These are phyloP conservation scores for Micrasema longulum DNA, from an alignment of 1,140 invertebrate species.

Conservation along the genomic window DNA sequence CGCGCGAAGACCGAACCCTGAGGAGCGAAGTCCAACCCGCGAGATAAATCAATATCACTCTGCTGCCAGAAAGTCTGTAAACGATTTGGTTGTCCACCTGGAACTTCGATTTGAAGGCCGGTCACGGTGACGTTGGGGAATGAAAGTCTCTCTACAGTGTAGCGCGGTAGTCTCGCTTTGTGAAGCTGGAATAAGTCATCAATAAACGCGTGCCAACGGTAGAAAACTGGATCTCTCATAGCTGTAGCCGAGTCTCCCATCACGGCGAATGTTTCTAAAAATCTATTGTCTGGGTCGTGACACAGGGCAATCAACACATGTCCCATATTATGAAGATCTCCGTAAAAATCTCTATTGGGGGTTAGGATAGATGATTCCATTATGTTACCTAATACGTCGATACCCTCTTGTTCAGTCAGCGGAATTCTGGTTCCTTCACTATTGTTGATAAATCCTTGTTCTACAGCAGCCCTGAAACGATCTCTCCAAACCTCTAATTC, in stretches of 20 bases:
- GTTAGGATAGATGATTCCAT: slow-evolving; percentile 81
- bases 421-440: slow-evolving; percentile 67
- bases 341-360: slow-evolving; percentile 77
- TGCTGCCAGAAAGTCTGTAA: slow-evolving; percentile 80
- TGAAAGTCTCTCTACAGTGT: slow-evolving; percentile 67
- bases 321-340: slow-evolving; percentile 80
- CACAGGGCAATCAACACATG: slow-evolving; percentile 73
- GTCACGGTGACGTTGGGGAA: slow-evolving; percentile 73
- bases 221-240: slow-evolving; percentile 89
- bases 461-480: slow-evolving; percentile 80
- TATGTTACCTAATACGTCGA: slow-evolving; percentile 84
- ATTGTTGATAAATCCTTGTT: slow-evolving; percentile 71
- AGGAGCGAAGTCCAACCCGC: slow-evolving; percentile 82
- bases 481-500: slow-evolving; percentile 81
- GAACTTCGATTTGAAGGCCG: slow-evolving; percentile 66
- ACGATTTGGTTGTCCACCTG: slow-evolving; percentile 66
- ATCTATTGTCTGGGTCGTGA: slow-evolving; percentile 76
- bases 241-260: slow-evolving; percentile 79
- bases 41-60: slow-evolving; percentile 78
- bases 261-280: slow-evolving; percentile 67
- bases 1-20: slow-evolving; percentile 75
- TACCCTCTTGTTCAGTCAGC: slow-evolving; percentile 77
- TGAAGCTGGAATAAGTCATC: slow-evolving; percentile 84
- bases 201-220: slow-evolving; percentile 84
- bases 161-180: slow-evolving; percentile 77